These are phyloP conservation scores for Seira musarum DNA, from an alignment of 2,888 invertebrate species.

Conservation along the genomic window DNA sequence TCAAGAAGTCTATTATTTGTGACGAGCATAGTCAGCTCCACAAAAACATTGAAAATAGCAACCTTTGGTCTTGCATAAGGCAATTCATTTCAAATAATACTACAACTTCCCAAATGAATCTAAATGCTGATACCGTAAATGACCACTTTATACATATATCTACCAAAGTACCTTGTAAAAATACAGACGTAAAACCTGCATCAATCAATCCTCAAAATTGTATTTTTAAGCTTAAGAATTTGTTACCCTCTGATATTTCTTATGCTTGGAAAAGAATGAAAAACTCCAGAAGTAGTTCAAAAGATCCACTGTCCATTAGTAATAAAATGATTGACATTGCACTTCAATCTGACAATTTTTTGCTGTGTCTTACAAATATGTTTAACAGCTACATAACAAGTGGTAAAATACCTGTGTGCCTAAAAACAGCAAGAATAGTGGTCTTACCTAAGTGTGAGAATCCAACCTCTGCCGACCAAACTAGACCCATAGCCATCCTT, in stretches of 20 bases:
- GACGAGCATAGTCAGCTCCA: too few relatives aligned
- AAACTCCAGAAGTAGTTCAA: background rate
- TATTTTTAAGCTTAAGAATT: background rate
- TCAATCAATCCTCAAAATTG: too few relatives aligned
- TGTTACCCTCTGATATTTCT: background rate
- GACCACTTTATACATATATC: too few relatives aligned
- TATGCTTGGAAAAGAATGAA: slow-evolving; percentile 34
- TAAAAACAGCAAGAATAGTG: slow-evolving; percentile 24
- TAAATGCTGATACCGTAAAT: too few relatives aligned
- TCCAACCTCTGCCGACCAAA: slow-evolving; percentile 19
- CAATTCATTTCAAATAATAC: too few relatives aligned
- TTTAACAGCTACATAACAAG: slow-evolving; percentile 8
- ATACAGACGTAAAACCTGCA: too few relatives aligned
- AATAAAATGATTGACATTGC: slow-evolving; percentile 10
- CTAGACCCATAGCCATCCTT: slow-evolving; percentile 39
- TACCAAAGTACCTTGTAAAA: too few relatives aligned
- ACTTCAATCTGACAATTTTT: slow-evolving; percentile 4
- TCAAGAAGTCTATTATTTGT: too few relatives aligned
- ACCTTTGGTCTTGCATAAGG: too few relatives aligned
- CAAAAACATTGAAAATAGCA: too few relatives aligned
- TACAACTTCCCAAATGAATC: too few relatives aligned
- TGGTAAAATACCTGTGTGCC: slow-evolving; percentile 2
- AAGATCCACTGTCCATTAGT: slow-evolving; percentile 19
- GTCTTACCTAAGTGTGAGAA: slow-evolving; percentile 30
- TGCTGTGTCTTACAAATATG: background rate